Evolutionary conservation across 2,113 vertebrate genomes (phyloP).

Genomic region (Lophochroa leadbeateri): DNA sequence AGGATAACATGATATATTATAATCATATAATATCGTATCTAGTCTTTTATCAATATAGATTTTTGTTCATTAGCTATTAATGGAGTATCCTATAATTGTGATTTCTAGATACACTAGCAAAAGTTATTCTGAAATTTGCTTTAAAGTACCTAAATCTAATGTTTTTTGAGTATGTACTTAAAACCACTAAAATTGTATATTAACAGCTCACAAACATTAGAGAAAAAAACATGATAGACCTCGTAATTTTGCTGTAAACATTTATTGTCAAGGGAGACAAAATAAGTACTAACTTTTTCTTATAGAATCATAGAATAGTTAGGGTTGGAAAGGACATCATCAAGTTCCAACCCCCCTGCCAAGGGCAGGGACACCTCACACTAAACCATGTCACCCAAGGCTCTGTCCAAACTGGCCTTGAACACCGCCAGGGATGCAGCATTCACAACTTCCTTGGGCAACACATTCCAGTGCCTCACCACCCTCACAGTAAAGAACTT

Average conservation of each 20-base stretch:
- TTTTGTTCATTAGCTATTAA: not conserved
- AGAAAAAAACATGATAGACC: not conserved
- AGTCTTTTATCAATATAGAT: not conserved
- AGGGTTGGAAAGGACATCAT: too few species aligned
- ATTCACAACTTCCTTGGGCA: too few species aligned
- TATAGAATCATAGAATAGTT: too few species aligned
- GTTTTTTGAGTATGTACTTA: not conserved
- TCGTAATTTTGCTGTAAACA: not conserved
- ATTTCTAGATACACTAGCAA: not conserved
- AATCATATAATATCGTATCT: not conserved
- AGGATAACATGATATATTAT: not conserved
- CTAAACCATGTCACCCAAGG: too few species aligned
- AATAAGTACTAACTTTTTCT: not conserved
- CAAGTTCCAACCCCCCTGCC: too few species aligned
- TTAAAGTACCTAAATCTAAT: not conserved
- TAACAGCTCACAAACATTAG: not conserved
- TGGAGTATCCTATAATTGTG: not conserved
- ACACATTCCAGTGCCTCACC: too few species aligned
- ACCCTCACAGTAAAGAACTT: too few species aligned
- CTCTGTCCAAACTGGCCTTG: too few species aligned
- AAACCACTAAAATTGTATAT: accelerated
- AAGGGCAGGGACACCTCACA: too few species aligned
- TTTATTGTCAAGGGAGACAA: not conserved
- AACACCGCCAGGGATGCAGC: too few species aligned
- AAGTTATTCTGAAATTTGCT: not conserved